Evolutionary conservation across 2,888 invertebrate genomes (phyloP).

Genomic region (Drosophila macrospina): DNA sequence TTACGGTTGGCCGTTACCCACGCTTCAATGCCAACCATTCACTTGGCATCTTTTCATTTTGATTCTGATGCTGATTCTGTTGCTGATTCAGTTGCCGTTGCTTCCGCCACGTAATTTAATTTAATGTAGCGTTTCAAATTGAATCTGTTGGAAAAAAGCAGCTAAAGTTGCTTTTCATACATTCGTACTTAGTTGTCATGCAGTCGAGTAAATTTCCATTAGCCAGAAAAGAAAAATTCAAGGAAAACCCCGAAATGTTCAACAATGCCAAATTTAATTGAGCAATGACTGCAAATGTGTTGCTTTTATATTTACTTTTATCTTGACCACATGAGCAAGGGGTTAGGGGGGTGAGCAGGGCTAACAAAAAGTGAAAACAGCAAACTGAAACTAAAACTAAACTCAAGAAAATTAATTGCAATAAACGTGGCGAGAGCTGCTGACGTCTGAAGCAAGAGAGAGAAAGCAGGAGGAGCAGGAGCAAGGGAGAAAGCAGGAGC

Average conservation of each 20-base stretch:
- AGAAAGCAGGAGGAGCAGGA: neutral
- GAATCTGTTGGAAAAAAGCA: conserved; percentile 75
- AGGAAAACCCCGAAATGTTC: conserved; percentile 17
- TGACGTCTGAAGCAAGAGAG: neutral
- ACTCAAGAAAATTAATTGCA: conserved; percentile 79
- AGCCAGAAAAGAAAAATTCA: conserved; percentile 42
- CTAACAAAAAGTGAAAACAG: conserved; percentile 55
- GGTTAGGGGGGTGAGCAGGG: too few species aligned
- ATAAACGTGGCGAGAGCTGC: conserved; percentile 71
- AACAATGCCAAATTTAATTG: conserved; percentile 63
- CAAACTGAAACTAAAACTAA: conserved; percentile 61
- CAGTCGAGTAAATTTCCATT: conserved; percentile 70
- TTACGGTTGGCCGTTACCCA: conserved; percentile 71
- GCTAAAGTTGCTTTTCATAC: conserved; percentile 25
- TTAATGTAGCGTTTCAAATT: conserved; percentile 79
- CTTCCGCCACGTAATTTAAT: conserved; percentile 71
- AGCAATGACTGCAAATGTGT: conserved; percentile 64
- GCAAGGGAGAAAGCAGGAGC: too few species aligned
- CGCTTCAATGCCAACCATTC: conserved; percentile 57
- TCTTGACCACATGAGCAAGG: conserved; percentile 35
- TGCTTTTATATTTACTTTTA: conserved; percentile 13
- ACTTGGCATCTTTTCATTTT: conserved; percentile 43
- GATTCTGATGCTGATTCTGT: conserved; percentile 5
- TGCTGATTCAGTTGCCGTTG: too few species aligned
- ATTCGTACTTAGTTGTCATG: neutral